phyloP scores from a whole-genome alignment of 2,113 vertebrate genomes.

The Hepsetus odoe region DNA sequence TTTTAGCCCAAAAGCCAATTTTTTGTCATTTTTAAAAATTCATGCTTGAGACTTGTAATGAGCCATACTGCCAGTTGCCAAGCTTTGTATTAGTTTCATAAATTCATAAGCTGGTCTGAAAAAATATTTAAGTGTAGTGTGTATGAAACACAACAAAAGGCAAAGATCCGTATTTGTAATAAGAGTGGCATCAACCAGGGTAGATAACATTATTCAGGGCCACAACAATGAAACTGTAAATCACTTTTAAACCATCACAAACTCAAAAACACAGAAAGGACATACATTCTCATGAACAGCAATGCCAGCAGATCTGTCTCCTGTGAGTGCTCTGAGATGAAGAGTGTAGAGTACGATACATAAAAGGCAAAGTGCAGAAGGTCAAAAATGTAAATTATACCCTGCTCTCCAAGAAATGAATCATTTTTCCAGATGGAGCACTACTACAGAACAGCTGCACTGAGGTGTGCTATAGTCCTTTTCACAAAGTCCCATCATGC shows the following conservation, averaged over 20 bases:
- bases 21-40: too few species aligned
- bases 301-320: constrained; percentile 27
- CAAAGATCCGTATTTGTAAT: too few species aligned
- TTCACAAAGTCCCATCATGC: constrained; percentile 3
- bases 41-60: too few species aligned
- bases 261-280: not conserved
- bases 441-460: not conserved
- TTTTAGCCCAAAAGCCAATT: too few species aligned
- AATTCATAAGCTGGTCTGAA: too few species aligned
- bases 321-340: not conserved
- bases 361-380: constrained; percentile 1
- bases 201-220: constrained; percentile 54
- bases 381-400: constrained; percentile 16
- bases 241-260: constrained; percentile 49
- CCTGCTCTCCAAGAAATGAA: not conserved
- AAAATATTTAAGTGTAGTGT: too few species aligned
- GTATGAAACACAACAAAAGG: not conserved
- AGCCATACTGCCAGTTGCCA: too few species aligned
- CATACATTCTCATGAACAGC: constrained; percentile 25
- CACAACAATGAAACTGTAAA: constrained; percentile 35
- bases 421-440: constrained; percentile 3
- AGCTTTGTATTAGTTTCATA: too few species aligned
- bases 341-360: constrained; percentile 1
- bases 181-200: constrained; percentile 15
- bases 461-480: not conserved